Base-by-base conservation (phyloP, 2,888 invertebrate species). In the Coremacera marginata region DNA sequence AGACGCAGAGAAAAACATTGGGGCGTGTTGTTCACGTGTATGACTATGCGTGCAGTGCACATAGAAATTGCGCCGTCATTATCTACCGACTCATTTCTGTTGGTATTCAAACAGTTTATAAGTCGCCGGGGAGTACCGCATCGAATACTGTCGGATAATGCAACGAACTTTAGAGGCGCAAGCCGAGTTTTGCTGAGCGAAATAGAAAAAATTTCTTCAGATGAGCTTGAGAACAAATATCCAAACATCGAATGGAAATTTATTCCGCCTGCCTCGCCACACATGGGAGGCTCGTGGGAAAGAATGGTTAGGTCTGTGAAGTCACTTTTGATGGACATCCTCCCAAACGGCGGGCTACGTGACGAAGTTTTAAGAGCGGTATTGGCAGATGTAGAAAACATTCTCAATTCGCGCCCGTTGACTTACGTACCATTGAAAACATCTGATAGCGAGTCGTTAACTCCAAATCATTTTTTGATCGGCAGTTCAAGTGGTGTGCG, bases 1-100 rank as follows among this genome's bases (percentile, higher is more conserved):
- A 70, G 80, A 11, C 78, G 52, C 16, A 16, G 9, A 16, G 52
- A 52, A 19, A 52, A 52, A 16, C 52, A n/a, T 16, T 52, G 52
- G 78, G 78, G 78, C 14, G 80, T 81, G 1, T 60, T 83, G 0
- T 77, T 82, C 14, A 80, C 80, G 5, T 82, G 80, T 31, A 31
- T 81, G 3, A 79, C 78, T 0, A 63, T 77, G 14, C 51, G 78
- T 16, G 80, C 80, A 5, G 37, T 79, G 0, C 80, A 81, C 57
- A 19, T 81, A 8, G 78, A 78, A 34, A 68, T 80, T 2, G 78
- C 70, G 4, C 11, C 77, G 19, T 78, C 27, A 8, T 16, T 80
- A 4, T 74, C 78, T 9, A 77, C 78, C 0, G 80, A 80, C 31
- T 77, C 78, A 0, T 79, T 80, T 60, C 72, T 80, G 1, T 31